phyloP scores from a whole-genome alignment of 2,113 vertebrate genomes.

The Plotosus lineatus region DNA sequence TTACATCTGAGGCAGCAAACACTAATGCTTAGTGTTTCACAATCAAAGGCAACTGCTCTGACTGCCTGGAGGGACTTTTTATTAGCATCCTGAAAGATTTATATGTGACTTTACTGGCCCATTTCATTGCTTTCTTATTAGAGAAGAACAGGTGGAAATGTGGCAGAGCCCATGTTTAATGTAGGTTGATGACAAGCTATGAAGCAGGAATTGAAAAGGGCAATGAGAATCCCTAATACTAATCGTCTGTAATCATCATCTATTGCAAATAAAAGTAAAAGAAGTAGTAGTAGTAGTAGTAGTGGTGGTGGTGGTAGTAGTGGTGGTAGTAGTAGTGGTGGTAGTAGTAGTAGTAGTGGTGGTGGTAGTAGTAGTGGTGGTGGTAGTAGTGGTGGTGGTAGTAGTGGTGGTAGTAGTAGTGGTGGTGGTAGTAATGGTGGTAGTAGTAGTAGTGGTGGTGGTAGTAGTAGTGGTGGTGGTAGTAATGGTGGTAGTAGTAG shows the following conservation, averaged over 20 bases:
- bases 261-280: background rate
- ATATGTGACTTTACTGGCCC: constrained; percentile 56
- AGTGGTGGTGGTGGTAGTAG: too few relatives aligned
- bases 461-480: background rate
- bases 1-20: constrained; percentile 44
- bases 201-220: constrained; percentile 30
- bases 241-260: constrained; percentile 45
- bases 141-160: constrained; percentile 52
- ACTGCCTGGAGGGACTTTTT: constrained; percentile 55
- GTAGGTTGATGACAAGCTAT: constrained; percentile 24
- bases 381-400: background rate
- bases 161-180: constrained; percentile 40
- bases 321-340: background rate
- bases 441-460: too few relatives aligned
- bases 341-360: background rate
- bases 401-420: too few relatives aligned
- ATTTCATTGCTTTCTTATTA: constrained; percentile 60
- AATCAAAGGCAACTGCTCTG: constrained; percentile 55
- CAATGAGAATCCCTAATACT: constrained; percentile 50
- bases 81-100: constrained; percentile 58
- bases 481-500: too few relatives aligned
- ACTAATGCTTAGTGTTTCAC: constrained; percentile 47
- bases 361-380: too few relatives aligned
- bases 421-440: background rate
- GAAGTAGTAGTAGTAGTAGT: too few relatives aligned